Base-by-base conservation (phyloP, 2,888 invertebrate species). In the Sycophila texana region DNA sequence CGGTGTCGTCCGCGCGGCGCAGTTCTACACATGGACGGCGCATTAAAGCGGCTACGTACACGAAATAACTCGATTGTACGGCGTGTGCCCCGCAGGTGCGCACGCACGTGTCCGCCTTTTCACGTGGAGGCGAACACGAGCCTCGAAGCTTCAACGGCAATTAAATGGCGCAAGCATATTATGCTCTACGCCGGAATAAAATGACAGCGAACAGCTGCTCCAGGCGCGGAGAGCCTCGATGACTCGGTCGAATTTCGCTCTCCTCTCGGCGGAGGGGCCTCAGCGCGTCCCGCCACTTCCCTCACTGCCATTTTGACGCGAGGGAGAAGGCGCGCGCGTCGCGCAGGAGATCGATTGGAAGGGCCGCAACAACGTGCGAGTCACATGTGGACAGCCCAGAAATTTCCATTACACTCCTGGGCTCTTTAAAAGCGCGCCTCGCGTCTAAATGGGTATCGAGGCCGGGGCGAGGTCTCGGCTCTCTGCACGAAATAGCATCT, bases 311-410 rank as follows among this genome's bases (percentile, higher is more conserved):
- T 30, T 57, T 18, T n/a, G 20, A 22, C 53, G 53, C 18, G 49
- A 65, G 47, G 47, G n/a, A 16, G 22, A 53, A 20, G 30, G 30
- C n/a, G 61, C 20, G 53, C 30, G 14, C 16, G 67, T 22, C 47
- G 39, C 65, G 39, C 39, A 53, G 53, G 4, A 2, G 14, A 18
- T 53, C 22, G 22, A 60, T 60, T 26, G n/a, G n/a, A 14, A 14
- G 14, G 22, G 4, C 30, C 22, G 18, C 18, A 26, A 67, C 63
- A 20, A 70, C 79, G 51, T 79, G 81, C 39, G 51, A 78, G 78
- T 75, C 81, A 78, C 78, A 76, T 78, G 80, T 53, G 22, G 58
- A 55, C 51, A 39, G n/a, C 58, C n/a, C 5, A 18, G 70, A 16
- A 20, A 47, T 20, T 1, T 30, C 49, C 49, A 47, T 1, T 1